Percentiles rank a stretch among this genome's conserved stretches.
These are phyloP conservation scores for Emys orbicularis DNA, from an alignment of 2,797 vertebrate genomes.

Conservation along the genomic window DNA sequence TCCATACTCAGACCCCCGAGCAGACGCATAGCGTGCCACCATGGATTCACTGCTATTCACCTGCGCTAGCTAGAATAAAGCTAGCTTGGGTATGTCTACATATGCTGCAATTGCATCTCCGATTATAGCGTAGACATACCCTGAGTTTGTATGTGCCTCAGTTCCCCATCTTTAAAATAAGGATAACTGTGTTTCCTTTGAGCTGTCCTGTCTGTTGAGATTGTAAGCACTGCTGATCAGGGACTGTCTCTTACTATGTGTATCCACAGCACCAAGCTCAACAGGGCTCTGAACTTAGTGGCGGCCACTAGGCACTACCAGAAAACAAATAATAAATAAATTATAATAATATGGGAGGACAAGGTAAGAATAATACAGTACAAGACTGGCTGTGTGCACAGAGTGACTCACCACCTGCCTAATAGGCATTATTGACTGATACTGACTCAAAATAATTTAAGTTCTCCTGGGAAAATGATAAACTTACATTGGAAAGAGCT, in stretches of 20 bases:
- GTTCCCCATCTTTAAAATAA: background rate
- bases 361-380: background rate
- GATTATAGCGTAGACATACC: background rate
- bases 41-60: too few relatives aligned
- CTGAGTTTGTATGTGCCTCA: background rate
- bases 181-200: background rate
- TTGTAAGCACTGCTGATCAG: background rate
- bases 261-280: background rate
- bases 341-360: background rate
- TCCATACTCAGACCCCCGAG: too few relatives aligned
- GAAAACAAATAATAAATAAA: background rate
- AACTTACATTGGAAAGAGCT: conserved; percentile 83
- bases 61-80: background rate
- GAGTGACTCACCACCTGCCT: background rate
- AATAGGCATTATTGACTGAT: background rate
- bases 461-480: background rate
- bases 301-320: background rate
- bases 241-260: background rate
- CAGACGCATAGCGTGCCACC: background rate
- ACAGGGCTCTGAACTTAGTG: background rate
- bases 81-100: background rate
- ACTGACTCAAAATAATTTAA: background rate
- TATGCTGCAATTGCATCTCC: background rate
- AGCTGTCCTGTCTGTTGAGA: background rate
- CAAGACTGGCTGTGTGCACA: background rate